These are phyloP conservation scores for Sitta europaea DNA, from an alignment of 2,113 vertebrate species.

Conservation along the genomic window DNA sequence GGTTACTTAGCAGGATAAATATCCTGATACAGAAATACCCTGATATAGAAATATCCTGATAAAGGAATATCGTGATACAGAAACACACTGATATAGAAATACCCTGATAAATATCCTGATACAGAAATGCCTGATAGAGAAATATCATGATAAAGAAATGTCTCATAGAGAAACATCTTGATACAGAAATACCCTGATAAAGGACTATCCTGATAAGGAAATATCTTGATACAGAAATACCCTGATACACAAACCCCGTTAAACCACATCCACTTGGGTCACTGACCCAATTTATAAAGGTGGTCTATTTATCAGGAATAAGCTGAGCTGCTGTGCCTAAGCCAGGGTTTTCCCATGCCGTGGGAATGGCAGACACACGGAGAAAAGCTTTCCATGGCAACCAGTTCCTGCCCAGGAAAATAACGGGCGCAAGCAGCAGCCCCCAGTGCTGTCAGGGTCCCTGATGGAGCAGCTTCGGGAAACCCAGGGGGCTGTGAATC, in stretches of 20 bases:
- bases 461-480: neutral
- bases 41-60: neutral
- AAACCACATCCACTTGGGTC: neutral
- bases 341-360: neutral
- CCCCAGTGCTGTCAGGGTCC: neutral
- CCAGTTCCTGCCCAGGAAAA: neutral
- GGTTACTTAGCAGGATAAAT: neutral
- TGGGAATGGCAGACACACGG: fast-evolving
- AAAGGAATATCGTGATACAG: no score
- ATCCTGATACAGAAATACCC: neutral
- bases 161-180: no score
- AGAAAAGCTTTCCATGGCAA: neutral
- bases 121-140: no score
- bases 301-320: neutral
- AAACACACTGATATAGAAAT: no score
- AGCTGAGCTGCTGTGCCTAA: neutral
- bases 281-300: fast-evolving
- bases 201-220: no score
- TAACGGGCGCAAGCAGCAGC: neutral
- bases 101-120: no score
- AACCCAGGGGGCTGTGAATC: neutral
- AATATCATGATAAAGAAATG: no score
- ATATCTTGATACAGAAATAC: no score
- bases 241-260: neutral
- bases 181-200: no score